Percentiles rank a stretch among this genome's conserved stretches.
These are phyloP conservation scores for Nannospalax galili DNA, from an alignment of 2,113 vertebrate species.

Conservation along the genomic window DNA sequence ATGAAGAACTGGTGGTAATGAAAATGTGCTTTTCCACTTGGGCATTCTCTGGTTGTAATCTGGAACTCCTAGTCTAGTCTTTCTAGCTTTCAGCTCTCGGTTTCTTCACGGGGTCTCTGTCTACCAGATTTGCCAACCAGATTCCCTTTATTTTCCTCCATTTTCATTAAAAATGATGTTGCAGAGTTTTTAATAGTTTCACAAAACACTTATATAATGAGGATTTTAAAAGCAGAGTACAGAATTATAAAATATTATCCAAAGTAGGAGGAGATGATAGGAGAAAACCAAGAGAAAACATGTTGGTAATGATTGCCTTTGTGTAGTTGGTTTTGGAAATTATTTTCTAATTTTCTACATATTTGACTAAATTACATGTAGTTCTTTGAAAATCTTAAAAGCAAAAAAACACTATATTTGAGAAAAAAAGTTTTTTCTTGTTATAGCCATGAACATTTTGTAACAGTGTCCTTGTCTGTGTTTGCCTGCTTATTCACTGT, in stretches of 20 bases:
- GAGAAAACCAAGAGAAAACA: constrained; percentile 12
- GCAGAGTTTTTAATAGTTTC: constrained; percentile 62
- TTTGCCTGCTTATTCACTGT: constrained; percentile 30
- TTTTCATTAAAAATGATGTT: constrained; percentile 47
- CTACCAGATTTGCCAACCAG: constrained; percentile 23
- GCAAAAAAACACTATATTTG: constrained; percentile 32
- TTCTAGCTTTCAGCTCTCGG: background rate
- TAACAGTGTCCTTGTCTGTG: constrained; percentile 31
- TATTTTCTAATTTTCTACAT: constrained; percentile 46
- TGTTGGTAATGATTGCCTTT: background rate
- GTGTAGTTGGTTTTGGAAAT: background rate
- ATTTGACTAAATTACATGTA: constrained; percentile 41
- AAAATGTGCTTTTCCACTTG: background rate
- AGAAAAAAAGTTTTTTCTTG: constrained; percentile 1
- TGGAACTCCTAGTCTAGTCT: background rate
- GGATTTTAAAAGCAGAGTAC: constrained; percentile 18
- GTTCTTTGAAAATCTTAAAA: constrained; percentile 54
- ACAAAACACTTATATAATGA: constrained; percentile 35
- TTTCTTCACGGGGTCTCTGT: constrained; percentile 39
- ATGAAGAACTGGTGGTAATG: background rate
- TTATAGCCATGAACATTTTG: background rate
- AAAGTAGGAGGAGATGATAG: background rate
- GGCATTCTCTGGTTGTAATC: background rate
- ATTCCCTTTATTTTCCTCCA: constrained; percentile 27
- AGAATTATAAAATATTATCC: constrained; percentile 37